Percentiles rank a stretch among this genome's conserved stretches.
Evolutionary conservation across 2,797 vertebrate species (phyloP).

Genomic region (Poeciliopsis paucimaculata): DNA sequence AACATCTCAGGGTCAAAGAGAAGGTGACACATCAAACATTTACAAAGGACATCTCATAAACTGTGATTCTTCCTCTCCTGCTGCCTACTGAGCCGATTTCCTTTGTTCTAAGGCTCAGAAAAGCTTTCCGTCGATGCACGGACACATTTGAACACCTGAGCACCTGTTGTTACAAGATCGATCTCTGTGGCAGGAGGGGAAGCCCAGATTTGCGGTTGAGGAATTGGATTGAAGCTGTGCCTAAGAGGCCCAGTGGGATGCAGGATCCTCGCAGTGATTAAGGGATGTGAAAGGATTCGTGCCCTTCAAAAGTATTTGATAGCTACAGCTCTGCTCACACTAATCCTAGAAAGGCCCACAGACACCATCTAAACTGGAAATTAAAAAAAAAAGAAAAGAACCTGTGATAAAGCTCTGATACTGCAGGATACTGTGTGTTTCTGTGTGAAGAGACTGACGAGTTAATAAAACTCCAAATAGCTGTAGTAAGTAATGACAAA

Average conservation of each 20-base stretch:
- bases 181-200: conserved; percentile 63
- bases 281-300: conserved; percentile 55
- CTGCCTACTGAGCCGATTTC: conserved; percentile 59
- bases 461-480: conserved; percentile 23
- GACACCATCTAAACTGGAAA: conserved; percentile 1
- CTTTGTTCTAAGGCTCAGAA: conserved; percentile 67
- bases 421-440: neutral
- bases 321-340: conserved; percentile 26
- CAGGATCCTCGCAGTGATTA: conserved; percentile 64
- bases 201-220: conserved; percentile 61
- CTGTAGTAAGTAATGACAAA: conserved; percentile 21
- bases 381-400: conserved; percentile 3
- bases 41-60: conserved; percentile 59
- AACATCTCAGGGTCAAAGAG: conserved; percentile 32
- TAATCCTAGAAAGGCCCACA: conserved; percentile 15
- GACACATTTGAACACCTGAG: conserved; percentile 68
- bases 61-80: conserved; percentile 20
- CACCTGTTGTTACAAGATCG: conserved; percentile 71
- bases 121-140: conserved; percentile 60
- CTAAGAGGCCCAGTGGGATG: conserved; percentile 66
- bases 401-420: conserved; percentile 1
- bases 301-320: conserved; percentile 68
- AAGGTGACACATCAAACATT: conserved; percentile 64
- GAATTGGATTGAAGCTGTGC: conserved; percentile 67
- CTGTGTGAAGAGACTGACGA: neutral